A percentile compares a stretch with the other conserved stretches of the same genome.
These are phyloP conservation scores for Platerodrilus igneus DNA, from an alignment of 2,888 invertebrate species.

Conservation along the genomic window DNA sequence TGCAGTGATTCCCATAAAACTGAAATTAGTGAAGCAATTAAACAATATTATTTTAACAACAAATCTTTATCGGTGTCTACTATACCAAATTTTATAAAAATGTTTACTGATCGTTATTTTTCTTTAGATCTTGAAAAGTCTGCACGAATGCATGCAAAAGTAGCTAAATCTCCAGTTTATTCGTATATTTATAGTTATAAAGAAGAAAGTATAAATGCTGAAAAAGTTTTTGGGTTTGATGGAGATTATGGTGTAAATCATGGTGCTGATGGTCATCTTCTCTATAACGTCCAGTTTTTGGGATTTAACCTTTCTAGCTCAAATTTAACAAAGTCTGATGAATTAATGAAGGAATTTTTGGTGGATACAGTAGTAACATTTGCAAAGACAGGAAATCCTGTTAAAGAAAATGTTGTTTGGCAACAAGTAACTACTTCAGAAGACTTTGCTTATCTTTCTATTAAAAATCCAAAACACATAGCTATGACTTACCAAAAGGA, in stretches of 20 bases:
- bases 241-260: constrained; percentile 2
- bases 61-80: not conserved
- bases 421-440: not conserved
- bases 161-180: constrained; percentile 55
- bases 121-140: constrained; percentile 53
- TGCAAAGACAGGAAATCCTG: constrained; percentile 6
- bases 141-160: constrained; percentile 53
- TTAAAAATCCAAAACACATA: constrained; percentile 2
- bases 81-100: constrained; percentile 38
- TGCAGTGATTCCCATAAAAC: not conserved
- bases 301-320: not conserved
- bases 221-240: not conserved
- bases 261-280: constrained; percentile 4
- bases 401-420: not conserved
- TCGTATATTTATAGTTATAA: constrained; percentile 44
- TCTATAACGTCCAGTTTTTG: constrained; percentile 1
- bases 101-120: constrained; percentile 60
- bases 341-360: constrained; percentile 4
- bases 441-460: constrained; percentile 6
- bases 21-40: not conserved
- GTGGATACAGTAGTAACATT: constrained; percentile 6
- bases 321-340: constrained; percentile 4
- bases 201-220: too few species aligned
- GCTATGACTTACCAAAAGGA: constrained; percentile 6
- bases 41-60: not conserved